Evolutionary conservation across 2,797 vertebrate species (phyloP), one percentile per base, ranked within the genome.

Genomic region (Sitta carolinensis): DNA sequence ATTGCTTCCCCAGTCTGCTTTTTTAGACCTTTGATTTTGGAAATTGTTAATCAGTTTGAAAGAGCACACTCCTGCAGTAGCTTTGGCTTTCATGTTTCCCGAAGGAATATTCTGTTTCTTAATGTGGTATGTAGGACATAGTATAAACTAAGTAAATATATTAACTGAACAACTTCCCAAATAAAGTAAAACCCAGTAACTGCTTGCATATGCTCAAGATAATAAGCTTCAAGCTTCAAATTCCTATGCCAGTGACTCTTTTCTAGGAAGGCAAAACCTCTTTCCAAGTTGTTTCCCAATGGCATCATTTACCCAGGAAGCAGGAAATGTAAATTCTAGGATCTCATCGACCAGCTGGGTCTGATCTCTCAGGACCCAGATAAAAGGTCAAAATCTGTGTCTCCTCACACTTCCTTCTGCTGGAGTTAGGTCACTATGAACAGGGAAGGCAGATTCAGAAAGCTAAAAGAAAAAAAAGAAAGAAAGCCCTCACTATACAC

Each of bases 11-110:
- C 23, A 34, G 82, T 66, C 73, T 52, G 74, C 81, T 80, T 89
- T 78, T 54, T 80, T 59, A 88, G 62, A 79, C 57, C 74, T 97
- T 83, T 27, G 48, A 81, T 92, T 97, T 80, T 66, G 42, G 66
- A 92, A 97, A 91, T 40, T 54, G 62, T 73, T 91, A 92, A 93
- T 54, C 8, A 6, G 40, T 78, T 92, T 84, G 86, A 18, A 95
- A 94, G 42, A 90, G 54, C 87, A 84, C 21, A 34, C 83, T 72
- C 43, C 77, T 74, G 58, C 75, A 68, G 36, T 18, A 51, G 76
- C 47, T 76, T 95, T 96, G 86, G 36, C 50, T 93, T 94, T 92
- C 81, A 40, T 32, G 48, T 92, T 96, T 95, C 52, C 75, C 12
- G 43, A 52, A 75, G 40, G 67, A 69, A 64, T 51, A 52, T 16